Percentiles rank a stretch among this genome's conserved stretches.
phyloP scores from a whole-genome alignment of 2,888 invertebrate species.

The Anagyrus pseudococci region DNA sequence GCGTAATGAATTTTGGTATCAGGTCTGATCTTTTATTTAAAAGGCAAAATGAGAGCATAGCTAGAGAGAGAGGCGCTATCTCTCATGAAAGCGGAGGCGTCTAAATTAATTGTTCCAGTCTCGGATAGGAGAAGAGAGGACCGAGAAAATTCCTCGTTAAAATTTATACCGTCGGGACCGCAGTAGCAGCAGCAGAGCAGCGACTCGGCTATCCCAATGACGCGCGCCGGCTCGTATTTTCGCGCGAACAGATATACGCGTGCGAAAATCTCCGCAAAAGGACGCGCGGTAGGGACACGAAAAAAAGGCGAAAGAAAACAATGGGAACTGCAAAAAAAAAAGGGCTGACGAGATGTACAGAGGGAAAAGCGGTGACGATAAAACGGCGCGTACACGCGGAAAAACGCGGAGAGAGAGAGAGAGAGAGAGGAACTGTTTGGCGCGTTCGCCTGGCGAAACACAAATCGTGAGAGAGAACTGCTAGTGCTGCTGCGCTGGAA shows the following conservation, averaged over 20 bases:
- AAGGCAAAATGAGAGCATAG: neutral
- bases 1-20: slow-evolving; percentile 13
- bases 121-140: neutral
- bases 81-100: neutral
- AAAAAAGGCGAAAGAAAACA: neutral
- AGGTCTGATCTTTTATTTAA: neutral
- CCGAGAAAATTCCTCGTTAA: slow-evolving; percentile 24
- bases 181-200: too few relatives aligned
- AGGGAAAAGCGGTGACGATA: too few relatives aligned
- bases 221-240: slow-evolving; percentile 4
- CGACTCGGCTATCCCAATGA: slow-evolving; percentile 7
- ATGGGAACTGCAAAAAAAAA: neutral
- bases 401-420: too few relatives aligned
- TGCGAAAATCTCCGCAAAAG: neutral
- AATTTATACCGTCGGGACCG: slow-evolving; percentile 17
- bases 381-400: too few relatives aligned
- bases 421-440: too few relatives aligned
- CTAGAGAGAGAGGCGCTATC: neutral
- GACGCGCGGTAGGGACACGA: neutral
- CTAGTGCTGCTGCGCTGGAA: too few relatives aligned
- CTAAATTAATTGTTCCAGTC: slow-evolving; percentile 13
- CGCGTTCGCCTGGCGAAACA: neutral
- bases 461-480: neutral
- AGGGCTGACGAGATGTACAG: neutral
- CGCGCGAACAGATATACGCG: neutral